phyloP scores from a whole-genome alignment of 2,113 vertebrate species.

The Lates calcarifer region DNA sequence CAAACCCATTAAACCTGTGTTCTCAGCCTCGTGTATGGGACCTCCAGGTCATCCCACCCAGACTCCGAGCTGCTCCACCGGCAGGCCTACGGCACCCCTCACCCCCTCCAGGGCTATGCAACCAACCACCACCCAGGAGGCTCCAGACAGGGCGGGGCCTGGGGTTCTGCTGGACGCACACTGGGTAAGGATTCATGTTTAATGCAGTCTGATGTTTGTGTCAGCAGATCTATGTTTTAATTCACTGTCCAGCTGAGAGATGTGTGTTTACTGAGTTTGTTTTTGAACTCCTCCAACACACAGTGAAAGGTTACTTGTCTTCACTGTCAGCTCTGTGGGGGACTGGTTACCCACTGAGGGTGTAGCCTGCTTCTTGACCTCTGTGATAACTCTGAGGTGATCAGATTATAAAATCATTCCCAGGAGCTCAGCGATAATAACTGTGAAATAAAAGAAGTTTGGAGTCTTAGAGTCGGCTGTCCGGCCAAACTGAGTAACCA shows the following conservation, averaged over 20 bases:
- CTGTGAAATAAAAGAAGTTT: too few species aligned
- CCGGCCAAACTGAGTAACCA: too few species aligned
- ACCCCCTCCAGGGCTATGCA: slow-evolving; percentile 92
- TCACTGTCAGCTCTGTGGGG: too few species aligned
- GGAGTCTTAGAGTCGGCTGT: too few species aligned
- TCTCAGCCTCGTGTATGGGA: slow-evolving; percentile 91
- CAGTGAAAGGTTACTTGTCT: too few species aligned
- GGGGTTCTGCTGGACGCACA: slow-evolving; percentile 81
- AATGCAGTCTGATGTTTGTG: too few species aligned
- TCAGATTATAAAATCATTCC: too few species aligned
- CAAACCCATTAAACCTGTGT: neutral
- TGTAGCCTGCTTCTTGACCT: too few species aligned
- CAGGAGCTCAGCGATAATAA: too few species aligned
- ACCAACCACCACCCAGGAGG: slow-evolving; percentile 93
- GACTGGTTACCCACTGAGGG: too few species aligned
- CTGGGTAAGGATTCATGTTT: slow-evolving; percentile 72
- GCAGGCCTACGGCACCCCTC: slow-evolving; percentile 89
- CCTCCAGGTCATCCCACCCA: slow-evolving; percentile 90
- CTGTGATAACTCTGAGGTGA: too few species aligned
- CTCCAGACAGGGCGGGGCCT: slow-evolving; percentile 79
- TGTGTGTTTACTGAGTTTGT: neutral
- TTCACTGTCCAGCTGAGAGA: neutral
- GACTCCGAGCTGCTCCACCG: slow-evolving; percentile 92
- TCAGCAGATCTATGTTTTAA: too few species aligned
- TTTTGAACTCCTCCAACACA: neutral